Evolutionary conservation across 35 echinoderm and acorn worm genomes (phyloP).

Genomic region (Hemicentrotus pulcherrimus): DNA sequence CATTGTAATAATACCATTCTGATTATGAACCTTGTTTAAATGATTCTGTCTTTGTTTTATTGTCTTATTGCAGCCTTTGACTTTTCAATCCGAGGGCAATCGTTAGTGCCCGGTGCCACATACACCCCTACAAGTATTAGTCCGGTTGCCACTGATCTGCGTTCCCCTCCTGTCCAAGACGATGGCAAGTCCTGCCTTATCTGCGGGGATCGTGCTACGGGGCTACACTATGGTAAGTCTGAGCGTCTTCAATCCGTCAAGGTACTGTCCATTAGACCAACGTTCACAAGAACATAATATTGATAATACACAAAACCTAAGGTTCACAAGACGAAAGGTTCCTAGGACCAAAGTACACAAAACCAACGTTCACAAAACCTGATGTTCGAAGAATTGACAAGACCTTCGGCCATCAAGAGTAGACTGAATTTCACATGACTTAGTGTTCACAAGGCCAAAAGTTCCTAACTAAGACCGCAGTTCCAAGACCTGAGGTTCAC

Average conservation of each 20-base stretch:
- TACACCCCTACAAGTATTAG: constrained; percentile 20
- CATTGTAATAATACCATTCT: background rate
- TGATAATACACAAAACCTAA: no score
- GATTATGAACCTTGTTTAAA: background rate
- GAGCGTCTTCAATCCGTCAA: background rate
- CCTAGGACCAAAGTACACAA: no score
- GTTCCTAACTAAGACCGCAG: no score
- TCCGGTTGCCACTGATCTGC: constrained; percentile 4
- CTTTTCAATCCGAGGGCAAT: background rate
- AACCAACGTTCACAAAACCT: no score
- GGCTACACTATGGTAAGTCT: constrained; percentile 81
- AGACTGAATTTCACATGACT: no score
- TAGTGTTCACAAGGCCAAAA: no score
- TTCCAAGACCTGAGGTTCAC: no score
- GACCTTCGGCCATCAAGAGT: no score
- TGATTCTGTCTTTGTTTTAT: background rate
- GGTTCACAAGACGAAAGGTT: no score
- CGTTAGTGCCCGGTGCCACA: background rate
- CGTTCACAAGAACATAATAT: no score
- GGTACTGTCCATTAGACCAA: background rate
- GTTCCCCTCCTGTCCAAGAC: background rate
- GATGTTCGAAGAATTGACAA: no score
- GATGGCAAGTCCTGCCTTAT: constrained; percentile 88
- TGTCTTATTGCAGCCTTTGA: constrained; percentile 25
- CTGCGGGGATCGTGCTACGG: constrained; percentile 95